Evolutionary conservation across 2,113 vertebrate genomes (phyloP).

Genomic region (Corynorhinus townsendii): DNA sequence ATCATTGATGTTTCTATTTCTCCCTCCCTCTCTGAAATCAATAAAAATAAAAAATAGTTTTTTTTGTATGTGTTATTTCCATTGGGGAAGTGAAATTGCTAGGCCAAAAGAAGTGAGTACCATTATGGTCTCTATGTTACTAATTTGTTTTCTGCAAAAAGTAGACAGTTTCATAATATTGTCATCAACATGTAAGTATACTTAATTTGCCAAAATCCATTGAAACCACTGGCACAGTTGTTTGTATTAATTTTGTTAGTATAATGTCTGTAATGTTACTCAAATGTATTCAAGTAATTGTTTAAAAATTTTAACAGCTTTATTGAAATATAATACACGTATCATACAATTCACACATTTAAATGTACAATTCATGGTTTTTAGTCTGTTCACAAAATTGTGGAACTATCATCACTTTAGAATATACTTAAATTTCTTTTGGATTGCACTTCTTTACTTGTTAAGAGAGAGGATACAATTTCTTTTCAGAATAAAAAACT

Average conservation of each 20-base stretch:
- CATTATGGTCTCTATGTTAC: neutral
- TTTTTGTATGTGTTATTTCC: neutral
- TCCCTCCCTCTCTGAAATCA: no score
- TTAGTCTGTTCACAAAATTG: neutral
- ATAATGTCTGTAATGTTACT: neutral
- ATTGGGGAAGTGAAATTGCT: neutral
- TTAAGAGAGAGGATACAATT: neutral
- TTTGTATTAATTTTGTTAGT: slow-evolving; percentile 8
- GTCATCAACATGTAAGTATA: neutral
- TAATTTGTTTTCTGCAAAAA: slow-evolving; percentile 1
- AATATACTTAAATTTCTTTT: slow-evolving; percentile 27
- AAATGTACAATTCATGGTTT: neutral
- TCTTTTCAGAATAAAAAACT: neutral
- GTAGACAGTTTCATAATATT: neutral
- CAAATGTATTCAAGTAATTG: neutral
- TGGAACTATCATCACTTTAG: neutral
- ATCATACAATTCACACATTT: neutral
- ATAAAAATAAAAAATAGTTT: neutral
- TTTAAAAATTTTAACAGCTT: neutral
- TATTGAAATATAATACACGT: neutral
- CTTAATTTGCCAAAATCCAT: neutral
- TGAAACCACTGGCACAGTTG: neutral
- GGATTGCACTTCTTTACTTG: neutral
- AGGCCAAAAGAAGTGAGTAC: neutral
- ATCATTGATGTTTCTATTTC: no score